These are phyloP conservation scores for Ameiurus melas DNA, from an alignment of 2,113 vertebrate genomes.

Conservation along the genomic window DNA sequence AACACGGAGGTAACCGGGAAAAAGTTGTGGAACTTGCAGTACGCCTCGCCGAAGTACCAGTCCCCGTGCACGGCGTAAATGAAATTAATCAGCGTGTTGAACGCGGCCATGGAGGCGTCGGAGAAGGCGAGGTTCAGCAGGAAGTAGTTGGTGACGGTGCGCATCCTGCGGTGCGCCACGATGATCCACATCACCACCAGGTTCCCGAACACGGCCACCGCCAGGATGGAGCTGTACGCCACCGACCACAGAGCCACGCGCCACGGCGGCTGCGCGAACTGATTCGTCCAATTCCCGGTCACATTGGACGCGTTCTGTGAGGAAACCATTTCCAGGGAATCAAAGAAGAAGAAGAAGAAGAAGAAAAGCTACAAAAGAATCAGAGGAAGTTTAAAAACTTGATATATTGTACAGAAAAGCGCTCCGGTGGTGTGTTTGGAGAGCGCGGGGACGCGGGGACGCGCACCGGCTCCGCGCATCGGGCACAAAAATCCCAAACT, in stretches of 20 bases:
- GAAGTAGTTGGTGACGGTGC: conserved; percentile 95
- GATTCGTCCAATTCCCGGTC: conserved; percentile 80
- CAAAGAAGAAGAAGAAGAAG: not conserved
- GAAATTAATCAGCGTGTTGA: conserved; percentile 94
- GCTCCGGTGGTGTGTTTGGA: not conserved
- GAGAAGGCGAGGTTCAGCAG: conserved; percentile 93
- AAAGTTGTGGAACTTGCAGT: conserved; percentile 98
- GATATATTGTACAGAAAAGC: not conserved
- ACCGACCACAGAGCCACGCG: conserved; percentile 92
- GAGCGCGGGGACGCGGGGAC: not conserved
- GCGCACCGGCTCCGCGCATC: not conserved
- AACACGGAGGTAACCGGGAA: conserved; percentile 96
- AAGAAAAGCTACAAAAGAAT: too few species aligned
- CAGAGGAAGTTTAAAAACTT: not conserved
- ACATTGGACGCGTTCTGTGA: conserved; percentile 68
- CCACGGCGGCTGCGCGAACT: conserved; percentile 92
- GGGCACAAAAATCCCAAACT: not conserved
- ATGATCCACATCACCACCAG: conserved; percentile 97
- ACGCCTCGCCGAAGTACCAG: conserved; percentile 95
- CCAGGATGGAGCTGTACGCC: conserved; percentile 86
- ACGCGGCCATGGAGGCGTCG: conserved; percentile 93
- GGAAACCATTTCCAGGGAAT: not conserved
- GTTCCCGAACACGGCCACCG: conserved; percentile 92
- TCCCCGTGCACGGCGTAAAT: conserved; percentile 89
- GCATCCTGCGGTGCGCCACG: conserved; percentile 94